Base-by-base conservation (phyloP, 2,888 invertebrate species). In the Epicampocera succincta region DNA sequence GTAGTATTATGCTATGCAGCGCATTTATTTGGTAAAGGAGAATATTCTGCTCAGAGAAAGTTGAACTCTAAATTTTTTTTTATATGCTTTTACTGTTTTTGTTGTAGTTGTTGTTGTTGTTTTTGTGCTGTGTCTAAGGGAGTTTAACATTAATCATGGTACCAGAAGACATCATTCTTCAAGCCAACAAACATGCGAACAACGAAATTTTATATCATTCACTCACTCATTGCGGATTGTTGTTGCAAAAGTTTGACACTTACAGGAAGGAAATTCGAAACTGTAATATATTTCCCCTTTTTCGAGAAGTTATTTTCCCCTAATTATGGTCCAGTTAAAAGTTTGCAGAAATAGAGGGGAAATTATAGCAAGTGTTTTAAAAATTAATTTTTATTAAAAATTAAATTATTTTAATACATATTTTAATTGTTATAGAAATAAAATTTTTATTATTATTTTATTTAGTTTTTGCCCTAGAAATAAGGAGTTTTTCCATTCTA, bases 71-170 rank as follows among this genome's bases (percentile, higher is more conserved):
- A 6, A 6, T 65, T 8, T 56, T 68, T 52, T 54, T 75, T 52
- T 54, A 25, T 17, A 11, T 72, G 40, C 17, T 40, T 44, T 21
- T 21, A 4, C 17, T 29, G 38, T 61, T 29, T 2, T n/a, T 0
- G 5, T n/a, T n/a, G n/a, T n/a, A n/a, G 6, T 48, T 15, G 17
- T 54, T 63, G 21, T 42, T 46, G 29, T 75, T 66, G 15, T 66
- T 66, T 40, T 76, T 80, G 52, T 78, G 65, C 50, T 38, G 44
- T 52, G 46, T 71, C 73, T 80, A 78, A 79, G 73, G 80, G 78
- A 83, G 82, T 78, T 75, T 56, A 60, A 61, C 74, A 82, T 82
- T 74, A 71, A 82, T 82, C 78, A 78, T 19, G 33, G 11, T 42
- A 63, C 29, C 46, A 48, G 63, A 54, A 60, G 44, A 52, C 50